phyloP scores from a whole-genome alignment of 2,113 vertebrate species.

The Semnopithecus entellus region DNA sequence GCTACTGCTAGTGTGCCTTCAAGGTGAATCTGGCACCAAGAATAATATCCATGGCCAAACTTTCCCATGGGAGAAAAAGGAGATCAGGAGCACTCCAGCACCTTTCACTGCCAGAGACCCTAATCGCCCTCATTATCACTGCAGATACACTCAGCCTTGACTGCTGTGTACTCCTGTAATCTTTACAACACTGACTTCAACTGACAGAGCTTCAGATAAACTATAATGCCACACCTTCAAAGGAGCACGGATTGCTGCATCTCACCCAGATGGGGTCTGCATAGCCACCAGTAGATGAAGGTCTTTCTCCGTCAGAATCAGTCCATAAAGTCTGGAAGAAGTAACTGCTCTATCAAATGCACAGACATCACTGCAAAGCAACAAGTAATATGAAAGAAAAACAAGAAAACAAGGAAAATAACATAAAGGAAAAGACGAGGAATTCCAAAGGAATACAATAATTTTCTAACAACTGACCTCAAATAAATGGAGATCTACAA shows the following conservation, averaged over 20 bases:
- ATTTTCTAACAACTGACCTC: neutral
- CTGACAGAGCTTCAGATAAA: neutral
- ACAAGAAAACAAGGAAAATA: neutral
- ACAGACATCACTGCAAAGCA: neutral
- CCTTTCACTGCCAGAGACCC: neutral
- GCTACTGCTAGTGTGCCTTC: no score
- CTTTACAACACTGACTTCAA: neutral
- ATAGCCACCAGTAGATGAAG: neutral
- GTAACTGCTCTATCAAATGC: neutral
- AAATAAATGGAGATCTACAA: neutral
- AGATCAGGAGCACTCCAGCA: neutral
- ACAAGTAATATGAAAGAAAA: neutral
- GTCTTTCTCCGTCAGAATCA: neutral
- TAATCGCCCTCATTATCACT: neutral
- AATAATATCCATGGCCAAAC: neutral
- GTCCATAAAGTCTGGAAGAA: neutral
- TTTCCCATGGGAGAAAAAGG: neutral
- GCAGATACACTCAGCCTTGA: neutral
- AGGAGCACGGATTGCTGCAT: neutral
- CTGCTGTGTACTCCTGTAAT: no score
- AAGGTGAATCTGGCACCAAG: neutral
- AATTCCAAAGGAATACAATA: neutral
- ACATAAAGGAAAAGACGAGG: neutral
- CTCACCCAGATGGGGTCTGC: neutral
- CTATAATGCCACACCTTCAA: rapidly evolving